Evolutionary conservation across 2,797 vertebrate genomes (phyloP), one percentile per base, ranked within the genome.

Genomic region (Corythornis leucogaster): DNA sequence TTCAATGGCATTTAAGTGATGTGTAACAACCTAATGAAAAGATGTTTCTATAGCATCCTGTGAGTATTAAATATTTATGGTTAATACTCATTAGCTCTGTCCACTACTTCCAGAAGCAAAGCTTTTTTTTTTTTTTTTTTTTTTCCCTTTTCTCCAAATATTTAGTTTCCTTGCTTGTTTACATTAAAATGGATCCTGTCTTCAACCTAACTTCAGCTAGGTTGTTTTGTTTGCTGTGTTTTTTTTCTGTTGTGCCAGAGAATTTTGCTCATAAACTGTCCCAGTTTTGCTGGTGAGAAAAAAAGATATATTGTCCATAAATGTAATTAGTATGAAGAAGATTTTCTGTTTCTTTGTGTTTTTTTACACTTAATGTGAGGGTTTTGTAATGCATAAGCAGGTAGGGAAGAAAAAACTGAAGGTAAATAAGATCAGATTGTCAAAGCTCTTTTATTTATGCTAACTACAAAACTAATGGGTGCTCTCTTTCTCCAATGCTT

Each of bases 41-140:
- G 8, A 19, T 35, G 83, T 85, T 83, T 70, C 18, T 67, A 10
- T 59, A 78, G 15, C 53, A 28, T 8, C 13, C 26, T 40, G 6
- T 85, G 74, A 43, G 31, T 78, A 83, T 78, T 80, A 93, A 93
- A 67, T 67, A 85, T 80, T 85, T 62, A 48, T 43, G 15, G 31
- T 31, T 61, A 78, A 59, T 35, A 57, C 42, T 77, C 0, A 0
- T 40, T 48, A 33, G 8, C 15, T 31, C 26, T 48, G 57, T 80
- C 28, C 19, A 30, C 8, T 35, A 31, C 2, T 66, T 5, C 6
- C 25, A 38, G 16, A 38, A 25, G 13, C 18, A 73, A 71, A 83
- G 10, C 6, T 3, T 5, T 4, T 9, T 50, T 38, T 38, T 3
- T 5, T 4, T 9, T 50, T 38, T 38, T 38, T 46, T 48, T 26